Conservation (phyloP, 64 coral and sea anemone species). For the Dendrophyllia cribrosa region DNA sequence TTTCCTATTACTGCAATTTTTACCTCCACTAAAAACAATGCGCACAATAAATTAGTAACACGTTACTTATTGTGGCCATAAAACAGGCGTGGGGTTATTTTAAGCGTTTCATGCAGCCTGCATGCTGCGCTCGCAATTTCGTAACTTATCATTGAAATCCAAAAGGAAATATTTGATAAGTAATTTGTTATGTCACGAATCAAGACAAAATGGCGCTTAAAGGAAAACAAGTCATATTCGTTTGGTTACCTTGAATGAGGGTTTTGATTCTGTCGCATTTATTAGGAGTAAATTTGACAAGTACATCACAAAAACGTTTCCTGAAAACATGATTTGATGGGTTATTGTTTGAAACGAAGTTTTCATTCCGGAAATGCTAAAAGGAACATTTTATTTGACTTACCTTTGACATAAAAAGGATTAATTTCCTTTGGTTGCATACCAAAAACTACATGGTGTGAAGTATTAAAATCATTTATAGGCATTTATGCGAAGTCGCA, state of each 20-base stretch:
- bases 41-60: neutral
- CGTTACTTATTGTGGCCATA: neutral
- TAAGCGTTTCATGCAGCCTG: neutral
- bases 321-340: constrained; percentile 3
- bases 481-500: too few relatives aligned
- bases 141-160: neutral
- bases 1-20: neutral
- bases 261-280: neutral
- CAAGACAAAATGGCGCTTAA: constrained; percentile 30
- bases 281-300: constrained; percentile 4
- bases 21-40: neutral
- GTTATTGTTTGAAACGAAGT: constrained; percentile 7
- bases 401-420: neutral
- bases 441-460: too few relatives aligned
- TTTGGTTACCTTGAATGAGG: neutral
- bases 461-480: too few relatives aligned
- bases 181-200: constrained; percentile 23
- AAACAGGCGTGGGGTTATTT: neutral
- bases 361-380: neutral
- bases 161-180: constrained; percentile 11
- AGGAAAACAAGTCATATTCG: constrained; percentile 23
- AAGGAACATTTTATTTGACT: neutral
- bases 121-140: neutral
- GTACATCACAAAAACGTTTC: constrained; percentile 1
- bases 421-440: neutral